Base-by-base conservation (phyloP, 2,797 vertebrate genomes). In the Staurois parvus region DNA sequence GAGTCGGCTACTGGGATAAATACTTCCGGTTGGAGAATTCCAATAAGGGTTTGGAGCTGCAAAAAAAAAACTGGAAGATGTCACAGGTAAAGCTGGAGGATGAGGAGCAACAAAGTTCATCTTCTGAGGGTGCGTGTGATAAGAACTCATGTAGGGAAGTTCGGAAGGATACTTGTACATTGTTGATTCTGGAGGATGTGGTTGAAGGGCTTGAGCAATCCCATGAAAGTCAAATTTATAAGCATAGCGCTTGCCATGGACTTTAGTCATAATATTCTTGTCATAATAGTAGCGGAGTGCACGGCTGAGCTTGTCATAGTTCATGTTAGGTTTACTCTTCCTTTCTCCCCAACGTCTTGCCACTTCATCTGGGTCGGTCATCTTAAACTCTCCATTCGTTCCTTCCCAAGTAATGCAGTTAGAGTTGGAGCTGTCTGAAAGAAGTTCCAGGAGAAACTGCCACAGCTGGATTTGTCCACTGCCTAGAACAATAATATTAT, bases 231-330 rank as follows among this genome's bases (percentile, higher is more conserved):
- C 96, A 26, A 97, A 97, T 88, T 97, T 97, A 92, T 97, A 97
- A 88, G 96, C 96, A 0, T 97, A 97, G 87, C 96, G 95, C 90
- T 97, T 97, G 84, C 96, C 96, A 0, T 97, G 96, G 83, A 97
- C 96, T 81, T 97, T 97, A 92, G 96, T 97, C 96, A 97, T 97
- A 94, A 97, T 97, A 91, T 97, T 97, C 90, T 97, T 97, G 91
- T 97, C 96, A 0, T 97, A 97, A 90, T 97, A 97, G 92, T 97
- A 97, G 88, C 96, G 96, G 66, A 97, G 93, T 0, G 96, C 96
- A 0, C 96, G 96, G 89, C 96, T 97, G 84, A 97, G 95, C 89
- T 97, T 97, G 88, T 97, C 96, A 8, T 97, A 97, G 95, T 97
- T 97, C 96, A 97, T 97, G 89, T 97, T 96, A 89, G 96, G 96